Percentiles rank a stretch among this genome's conserved stretches.
Evolutionary conservation across 1,140 invertebrate genomes (phyloP).

Genomic region (Zaprionus taronus): DNA sequence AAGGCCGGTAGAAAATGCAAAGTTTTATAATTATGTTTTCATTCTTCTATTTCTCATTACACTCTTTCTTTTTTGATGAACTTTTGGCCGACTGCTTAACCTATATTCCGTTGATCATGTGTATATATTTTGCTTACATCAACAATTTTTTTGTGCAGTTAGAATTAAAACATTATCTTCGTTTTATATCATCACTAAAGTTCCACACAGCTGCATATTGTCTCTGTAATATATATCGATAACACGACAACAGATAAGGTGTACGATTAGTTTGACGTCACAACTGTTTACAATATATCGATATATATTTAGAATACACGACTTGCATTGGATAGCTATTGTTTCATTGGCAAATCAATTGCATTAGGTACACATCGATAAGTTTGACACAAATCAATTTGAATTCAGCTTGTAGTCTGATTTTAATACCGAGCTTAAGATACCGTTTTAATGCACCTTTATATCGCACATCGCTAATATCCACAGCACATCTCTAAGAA

Average conservation of each 20-base stretch:
- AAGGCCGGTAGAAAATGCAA: slow-evolving; percentile 47
- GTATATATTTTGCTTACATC: slow-evolving; percentile 1
- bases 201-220: slow-evolving; percentile 36
- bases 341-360: neutral
- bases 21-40: slow-evolving; percentile 11
- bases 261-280: neutral
- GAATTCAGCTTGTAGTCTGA: neutral
- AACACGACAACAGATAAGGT: neutral
- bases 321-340: neutral
- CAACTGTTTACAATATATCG: neutral
- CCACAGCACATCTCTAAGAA: slow-evolving; percentile 26
- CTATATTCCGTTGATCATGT: slow-evolving; percentile 1
- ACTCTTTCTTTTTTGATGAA: neutral
- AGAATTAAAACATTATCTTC: slow-evolving; percentile 1
- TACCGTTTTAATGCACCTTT: neutral
- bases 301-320: neutral
- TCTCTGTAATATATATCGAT: slow-evolving; percentile 12
- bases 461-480: neutral
- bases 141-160: slow-evolving; percentile 31
- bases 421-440: neutral
- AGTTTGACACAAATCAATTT: neutral
- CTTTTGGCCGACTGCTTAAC: neutral
- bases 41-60: slow-evolving; percentile 13
- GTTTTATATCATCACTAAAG: slow-evolving; percentile 30
- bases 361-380: neutral